Base-by-base conservation (phyloP, 2,113 vertebrate genomes). In the Geococcyx californianus region DNA sequence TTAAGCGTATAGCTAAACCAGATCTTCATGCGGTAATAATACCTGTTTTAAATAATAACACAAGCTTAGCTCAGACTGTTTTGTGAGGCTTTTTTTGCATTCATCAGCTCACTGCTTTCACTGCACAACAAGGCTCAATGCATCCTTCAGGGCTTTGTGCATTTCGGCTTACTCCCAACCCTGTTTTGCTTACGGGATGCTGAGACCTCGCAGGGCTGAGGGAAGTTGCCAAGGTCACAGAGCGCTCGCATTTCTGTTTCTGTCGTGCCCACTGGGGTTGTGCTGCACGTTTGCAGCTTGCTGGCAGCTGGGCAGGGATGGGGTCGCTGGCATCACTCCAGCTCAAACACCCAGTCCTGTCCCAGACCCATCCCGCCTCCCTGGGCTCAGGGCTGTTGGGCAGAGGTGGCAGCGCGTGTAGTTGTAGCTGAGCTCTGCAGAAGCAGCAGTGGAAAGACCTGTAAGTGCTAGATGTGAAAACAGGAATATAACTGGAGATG, bases 111-210 rank as follows among this genome's bases (percentile, higher is more conserved):
- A 1, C 44, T 79, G 66, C 44, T 90, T 90, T 84, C 4, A 6
- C 34, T 93, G 70, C 80, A 70, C 90, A 94, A 79, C 97, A 98
- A 97, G 97, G 97, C 97, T 98, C 97, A 73, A 94, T 98, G 97
- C 96, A 97, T 88, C 47, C 89, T 59, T 54, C 80, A 72, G 82
- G 56, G 52, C n/a, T 80, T 45, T 51, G 40, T 40, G 73, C 45
- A 8, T 34, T 70, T 66, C 54, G 18, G 0, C 66, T 73, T 81
- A 12, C 38, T 77, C 23, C 66, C 40, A 69, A 29, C 11, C 16
- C 25, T 2, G 0, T 55, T 38, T 51, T 34, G 21, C 24, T 38
- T 64, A 6, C 0, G 1, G 34, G 17, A 16, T 63, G 16, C 74
- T 36, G 62, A 75, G 49, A 45, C 13, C 40, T 78, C 5, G 1